Percentiles rank a stretch among this genome's conserved stretches.
phyloP scores from a whole-genome alignment of 2,888 invertebrate genomes.

The Cheilosia urbana region DNA sequence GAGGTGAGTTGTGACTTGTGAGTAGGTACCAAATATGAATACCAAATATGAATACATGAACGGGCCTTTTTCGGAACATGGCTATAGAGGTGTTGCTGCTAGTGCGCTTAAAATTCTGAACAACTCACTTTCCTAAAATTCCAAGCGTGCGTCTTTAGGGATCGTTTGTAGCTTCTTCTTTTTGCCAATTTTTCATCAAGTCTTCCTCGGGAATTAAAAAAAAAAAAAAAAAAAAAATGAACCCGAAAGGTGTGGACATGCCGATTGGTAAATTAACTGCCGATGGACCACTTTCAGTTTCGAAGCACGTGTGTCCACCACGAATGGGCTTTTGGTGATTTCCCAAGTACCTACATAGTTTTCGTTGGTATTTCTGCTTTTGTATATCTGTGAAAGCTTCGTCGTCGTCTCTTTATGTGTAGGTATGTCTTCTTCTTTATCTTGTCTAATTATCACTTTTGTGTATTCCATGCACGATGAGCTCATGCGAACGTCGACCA shows the following conservation, averaged over 20 bases:
- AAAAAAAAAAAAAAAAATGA: too few species aligned
- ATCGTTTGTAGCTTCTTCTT: neutral
- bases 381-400: conserved; percentile 17
- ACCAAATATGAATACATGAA: neutral
- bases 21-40: conserved; percentile 37
- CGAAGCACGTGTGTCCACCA: conserved; percentile 7
- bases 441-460: conserved; percentile 58
- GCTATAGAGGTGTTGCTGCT: neutral
- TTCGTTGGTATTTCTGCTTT: conserved; percentile 1
- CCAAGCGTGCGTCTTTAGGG: neutral
- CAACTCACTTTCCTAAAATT: conserved; percentile 18
- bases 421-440: conserved; percentile 13
- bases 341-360: neutral
- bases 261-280: too few species aligned
- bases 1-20: too few species aligned
- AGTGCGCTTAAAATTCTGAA: conserved; percentile 32
- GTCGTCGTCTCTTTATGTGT: conserved; percentile 19
- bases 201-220: neutral
- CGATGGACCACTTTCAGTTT: too few species aligned
- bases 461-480: conserved; percentile 68
- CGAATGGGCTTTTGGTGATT: neutral
- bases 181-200: neutral
- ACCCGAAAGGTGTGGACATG: too few species aligned
- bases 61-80: conserved; percentile 27
- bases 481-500: conserved; percentile 66